Percentiles rank a stretch among this genome's conserved stretches.
Evolutionary conservation across 2,888 invertebrate species (phyloP).

Genomic region (Heliconius ismenius): DNA sequence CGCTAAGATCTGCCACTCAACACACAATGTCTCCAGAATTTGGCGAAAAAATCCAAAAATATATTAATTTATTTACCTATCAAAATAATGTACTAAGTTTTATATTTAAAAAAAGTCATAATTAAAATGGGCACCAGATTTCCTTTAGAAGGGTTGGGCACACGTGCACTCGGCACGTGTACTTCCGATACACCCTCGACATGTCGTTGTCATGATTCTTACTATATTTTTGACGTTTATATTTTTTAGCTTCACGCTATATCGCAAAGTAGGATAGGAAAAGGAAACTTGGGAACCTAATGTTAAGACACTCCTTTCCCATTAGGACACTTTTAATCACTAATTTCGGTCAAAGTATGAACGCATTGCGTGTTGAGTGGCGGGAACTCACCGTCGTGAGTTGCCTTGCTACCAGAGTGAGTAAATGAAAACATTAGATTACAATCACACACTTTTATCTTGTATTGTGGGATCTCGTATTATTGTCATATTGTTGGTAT

Average conservation of each 20-base stretch:
- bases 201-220: conserved; percentile 30
- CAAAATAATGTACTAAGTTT: neutral
- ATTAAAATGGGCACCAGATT: conserved; percentile 43
- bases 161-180: conserved; percentile 49
- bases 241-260: no score
- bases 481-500: no score
- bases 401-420: neutral
- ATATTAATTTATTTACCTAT: neutral
- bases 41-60: neutral
- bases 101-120: neutral
- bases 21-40: no score
- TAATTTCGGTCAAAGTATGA: neutral
- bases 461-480: no score
- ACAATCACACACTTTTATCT: neutral
- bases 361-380: neutral
- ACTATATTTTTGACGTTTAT: conserved; percentile 20
- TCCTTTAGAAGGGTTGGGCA: conserved; percentile 48
- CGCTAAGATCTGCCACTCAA: no score
- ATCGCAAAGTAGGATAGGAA: neutral
- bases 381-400: no score
- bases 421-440: neutral
- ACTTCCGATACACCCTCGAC: conserved; percentile 47
- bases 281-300: neutral
- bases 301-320: neutral
- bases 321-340: neutral